phyloP scores from a whole-genome alignment of 2,113 vertebrate species.

The Pheucticus melanocephalus region DNA sequence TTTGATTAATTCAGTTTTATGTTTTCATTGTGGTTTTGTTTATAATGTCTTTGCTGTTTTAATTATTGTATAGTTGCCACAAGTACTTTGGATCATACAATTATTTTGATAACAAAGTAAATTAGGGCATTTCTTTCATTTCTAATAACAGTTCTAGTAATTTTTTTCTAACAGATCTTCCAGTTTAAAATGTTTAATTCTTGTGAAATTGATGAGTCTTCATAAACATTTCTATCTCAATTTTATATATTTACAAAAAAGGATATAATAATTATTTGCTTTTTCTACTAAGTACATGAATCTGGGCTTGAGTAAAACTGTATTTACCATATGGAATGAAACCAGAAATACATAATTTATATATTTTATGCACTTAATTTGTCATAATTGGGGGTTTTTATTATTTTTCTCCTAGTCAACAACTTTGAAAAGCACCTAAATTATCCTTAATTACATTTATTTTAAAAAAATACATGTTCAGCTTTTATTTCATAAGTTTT shows the following conservation, averaged over 20 bases:
- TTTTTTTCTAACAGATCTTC: neutral
- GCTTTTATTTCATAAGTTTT: neutral
- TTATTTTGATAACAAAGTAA: neutral
- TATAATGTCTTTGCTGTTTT: neutral
- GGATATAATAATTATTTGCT: neutral
- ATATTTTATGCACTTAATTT: neutral
- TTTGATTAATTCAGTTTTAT: neutral
- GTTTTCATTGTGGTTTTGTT: neutral
- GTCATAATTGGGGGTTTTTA: neutral
- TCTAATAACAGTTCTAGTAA: neutral
- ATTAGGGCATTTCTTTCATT: neutral
- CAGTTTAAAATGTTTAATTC: neutral
- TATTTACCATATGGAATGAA: neutral
- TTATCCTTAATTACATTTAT: neutral
- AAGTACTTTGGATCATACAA: neutral
- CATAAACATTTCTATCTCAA: neutral
- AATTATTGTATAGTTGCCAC: neutral
- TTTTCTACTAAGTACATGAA: neutral
- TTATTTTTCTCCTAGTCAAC: neutral
- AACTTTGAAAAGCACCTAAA: neutral
- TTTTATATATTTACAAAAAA: neutral
- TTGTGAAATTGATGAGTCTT: neutral
- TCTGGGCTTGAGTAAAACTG: neutral
- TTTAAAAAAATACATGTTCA: rapidly evolving
- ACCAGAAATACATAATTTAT: neutral